phyloP scores from a whole-genome alignment of 1,140 invertebrate species.

The Drosophila albomicans region DNA sequence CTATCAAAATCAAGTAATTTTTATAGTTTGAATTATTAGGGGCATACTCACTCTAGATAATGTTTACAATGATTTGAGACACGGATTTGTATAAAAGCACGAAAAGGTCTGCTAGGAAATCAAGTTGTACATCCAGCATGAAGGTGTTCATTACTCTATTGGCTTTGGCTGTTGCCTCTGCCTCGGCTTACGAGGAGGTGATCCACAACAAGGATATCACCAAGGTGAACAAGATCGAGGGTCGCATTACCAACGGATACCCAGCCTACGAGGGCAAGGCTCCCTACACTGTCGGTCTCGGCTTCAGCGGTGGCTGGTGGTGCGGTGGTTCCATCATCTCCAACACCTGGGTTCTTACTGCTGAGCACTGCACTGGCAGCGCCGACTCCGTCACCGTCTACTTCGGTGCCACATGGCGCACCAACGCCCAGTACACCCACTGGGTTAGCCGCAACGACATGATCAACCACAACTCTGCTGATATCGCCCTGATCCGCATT shows the following conservation, averaged over 20 bases:
- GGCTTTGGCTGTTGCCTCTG: conserved; percentile 49
- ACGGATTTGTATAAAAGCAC: not conserved
- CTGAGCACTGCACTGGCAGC: no score
- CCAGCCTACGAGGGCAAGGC: no score
- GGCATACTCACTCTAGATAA: not conserved
- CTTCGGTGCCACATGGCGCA: no score
- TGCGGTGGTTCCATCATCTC: no score
- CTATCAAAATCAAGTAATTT: not conserved
- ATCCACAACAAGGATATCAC: conserved; percentile 28
- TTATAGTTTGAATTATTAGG: not conserved
- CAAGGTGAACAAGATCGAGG: conserved; percentile 45
- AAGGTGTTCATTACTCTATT: conserved; percentile 47
- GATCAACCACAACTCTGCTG: conserved; percentile 55
- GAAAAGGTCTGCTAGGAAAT: not conserved
- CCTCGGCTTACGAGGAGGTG: conserved; percentile 15
- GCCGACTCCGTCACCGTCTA: no score
- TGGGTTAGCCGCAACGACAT: conserved; percentile 46
- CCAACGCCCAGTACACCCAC: conserved; percentile 55
- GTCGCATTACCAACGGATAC: no score
- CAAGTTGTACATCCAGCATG: conserved; percentile 28
- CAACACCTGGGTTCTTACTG: no score
- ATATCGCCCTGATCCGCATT: conserved; percentile 62
- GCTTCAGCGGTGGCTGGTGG: no score
- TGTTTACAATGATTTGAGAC: no score
- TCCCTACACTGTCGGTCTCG: no score